These are phyloP conservation scores for Drosophila monieri DNA, from an alignment of 2,888 invertebrate genomes.

Conservation along the genomic window DNA sequence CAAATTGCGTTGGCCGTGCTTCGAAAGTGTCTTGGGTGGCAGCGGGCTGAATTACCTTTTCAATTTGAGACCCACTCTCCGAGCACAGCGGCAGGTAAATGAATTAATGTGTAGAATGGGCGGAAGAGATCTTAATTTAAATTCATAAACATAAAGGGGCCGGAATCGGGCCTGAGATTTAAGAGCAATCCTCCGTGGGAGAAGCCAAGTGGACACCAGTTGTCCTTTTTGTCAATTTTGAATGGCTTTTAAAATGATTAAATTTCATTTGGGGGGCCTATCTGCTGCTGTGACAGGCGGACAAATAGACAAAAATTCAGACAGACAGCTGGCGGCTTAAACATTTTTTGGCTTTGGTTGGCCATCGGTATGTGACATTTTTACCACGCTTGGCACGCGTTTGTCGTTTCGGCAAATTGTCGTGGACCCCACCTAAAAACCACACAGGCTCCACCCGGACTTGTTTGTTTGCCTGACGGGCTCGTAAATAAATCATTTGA, in stretches of 20 bases:
- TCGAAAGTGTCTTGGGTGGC: constrained; percentile 11
- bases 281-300: constrained; percentile 23
- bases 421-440: constrained; percentile 32
- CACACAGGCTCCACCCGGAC: constrained; percentile 55
- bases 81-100: constrained; percentile 63
- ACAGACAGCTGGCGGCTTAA: constrained; percentile 11
- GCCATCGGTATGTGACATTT: constrained; percentile 50
- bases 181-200: constrained; percentile 1
- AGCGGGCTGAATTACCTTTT: constrained; percentile 70
- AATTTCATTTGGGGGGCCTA: constrained; percentile 68
- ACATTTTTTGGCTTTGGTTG: constrained; percentile 8
- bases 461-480: constrained; percentile 74
- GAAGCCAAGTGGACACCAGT: constrained; percentile 46
- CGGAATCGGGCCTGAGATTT: constrained; percentile 22
- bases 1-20: constrained; percentile 58
- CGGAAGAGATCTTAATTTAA: constrained; percentile 59
- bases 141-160: constrained; percentile 53
- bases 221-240: constrained; percentile 59
- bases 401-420: constrained; percentile 62
- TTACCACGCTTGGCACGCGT: constrained; percentile 18
- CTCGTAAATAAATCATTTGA: constrained; percentile 78
- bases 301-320: constrained; percentile 1
- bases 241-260: constrained; percentile 75
- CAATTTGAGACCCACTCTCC: constrained; percentile 58
- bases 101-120: constrained; percentile 59